These are phyloP conservation scores for Spermophilus dauricus DNA, from an alignment of 2,113 vertebrate species.

Conservation along the genomic window DNA sequence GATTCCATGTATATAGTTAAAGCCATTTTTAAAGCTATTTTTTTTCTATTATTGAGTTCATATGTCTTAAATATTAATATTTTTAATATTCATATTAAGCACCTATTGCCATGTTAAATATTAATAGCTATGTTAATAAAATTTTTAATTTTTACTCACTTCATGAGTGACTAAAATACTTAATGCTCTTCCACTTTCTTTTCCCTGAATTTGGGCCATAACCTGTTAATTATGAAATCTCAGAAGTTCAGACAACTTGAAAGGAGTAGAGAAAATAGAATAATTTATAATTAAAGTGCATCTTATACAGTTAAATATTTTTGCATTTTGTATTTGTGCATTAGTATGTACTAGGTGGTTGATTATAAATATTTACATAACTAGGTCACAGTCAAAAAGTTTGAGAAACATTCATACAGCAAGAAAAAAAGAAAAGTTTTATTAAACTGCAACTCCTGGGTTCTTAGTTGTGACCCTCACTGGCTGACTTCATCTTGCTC, in stretches of 20 bases:
- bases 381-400: background rate
- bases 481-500: background rate
- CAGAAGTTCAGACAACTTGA: conserved; percentile 6
- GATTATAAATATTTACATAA: background rate
- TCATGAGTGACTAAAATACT: background rate
- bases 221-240: background rate
- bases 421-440: background rate
- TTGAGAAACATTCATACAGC: background rate
- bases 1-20: background rate
- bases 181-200: background rate
- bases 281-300: background rate
- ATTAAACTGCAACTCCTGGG: background rate
- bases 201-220: background rate
- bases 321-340: conserved; percentile 15
- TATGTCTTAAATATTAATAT: conserved; percentile 22
- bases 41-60: background rate
- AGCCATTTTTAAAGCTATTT: conserved; percentile 1
- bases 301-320: conserved; percentile 24
- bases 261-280: background rate
- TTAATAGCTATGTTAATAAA: conserved; percentile 10
- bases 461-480: background rate
- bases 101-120: background rate
- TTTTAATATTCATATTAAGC: conserved; percentile 19
- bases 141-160: background rate
- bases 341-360: background rate